A percentile compares a stretch with the other conserved stretches of the same genome.
Evolutionary conservation across 2,113 vertebrate genomes (phyloP).

Genomic region (Rattus norvegicus): DNA sequence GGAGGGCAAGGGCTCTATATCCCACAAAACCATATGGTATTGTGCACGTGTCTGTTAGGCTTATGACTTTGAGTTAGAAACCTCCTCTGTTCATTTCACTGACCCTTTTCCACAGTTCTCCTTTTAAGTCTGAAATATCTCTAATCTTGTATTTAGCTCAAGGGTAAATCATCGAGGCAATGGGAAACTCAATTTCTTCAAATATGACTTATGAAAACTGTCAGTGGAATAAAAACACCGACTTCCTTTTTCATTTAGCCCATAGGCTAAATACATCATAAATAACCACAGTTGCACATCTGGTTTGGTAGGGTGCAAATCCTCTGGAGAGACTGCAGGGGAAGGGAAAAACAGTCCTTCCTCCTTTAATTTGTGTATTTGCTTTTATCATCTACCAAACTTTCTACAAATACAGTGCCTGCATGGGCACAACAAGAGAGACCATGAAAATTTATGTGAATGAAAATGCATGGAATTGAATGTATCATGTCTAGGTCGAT

Average conservation of each 20-base stretch:
- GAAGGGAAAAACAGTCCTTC: background rate
- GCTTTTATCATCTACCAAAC: background rate
- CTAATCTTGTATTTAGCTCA: conserved; percentile 62
- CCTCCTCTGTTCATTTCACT: conserved; percentile 30
- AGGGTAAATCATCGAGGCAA: conserved; percentile 64
- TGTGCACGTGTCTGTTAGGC: background rate
- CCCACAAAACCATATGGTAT: background rate
- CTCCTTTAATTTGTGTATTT: background rate
- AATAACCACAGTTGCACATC: conserved; percentile 59
- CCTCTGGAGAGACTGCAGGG: background rate
- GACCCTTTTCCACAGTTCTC: conserved; percentile 35
- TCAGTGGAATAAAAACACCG: conserved; percentile 60
- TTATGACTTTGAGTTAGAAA: conserved; percentile 15
- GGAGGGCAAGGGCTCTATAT: background rate
- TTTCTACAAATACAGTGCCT: background rate
- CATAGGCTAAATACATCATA: conserved; percentile 64
- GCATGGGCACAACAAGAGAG: background rate
- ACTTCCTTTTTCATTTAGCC: conserved; percentile 63
- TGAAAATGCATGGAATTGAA: conserved; percentile 25
- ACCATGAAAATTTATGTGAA: conserved; percentile 14
- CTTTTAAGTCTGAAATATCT: conserved; percentile 63
- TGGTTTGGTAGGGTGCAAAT: conserved; percentile 1
- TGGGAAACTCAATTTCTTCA: conserved; percentile 66
- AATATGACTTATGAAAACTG: conserved; percentile 63
- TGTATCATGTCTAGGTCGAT: background rate